phyloP scores from a whole-genome alignment of 1,140 invertebrate species.

The Pogonognathellus flavescens region DNA sequence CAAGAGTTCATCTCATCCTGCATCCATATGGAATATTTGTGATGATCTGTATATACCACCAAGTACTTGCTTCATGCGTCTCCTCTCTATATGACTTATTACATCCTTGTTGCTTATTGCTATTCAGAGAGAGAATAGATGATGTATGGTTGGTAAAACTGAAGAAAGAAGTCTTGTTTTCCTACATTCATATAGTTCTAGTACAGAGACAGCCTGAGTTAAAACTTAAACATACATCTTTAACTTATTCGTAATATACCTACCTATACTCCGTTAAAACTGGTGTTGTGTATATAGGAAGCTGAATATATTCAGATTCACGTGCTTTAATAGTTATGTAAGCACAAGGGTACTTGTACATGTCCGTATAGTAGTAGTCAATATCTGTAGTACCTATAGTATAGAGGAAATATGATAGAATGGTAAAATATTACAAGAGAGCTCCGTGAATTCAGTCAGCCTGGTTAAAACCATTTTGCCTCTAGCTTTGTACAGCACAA shows the following conservation, averaged over 20 bases:
- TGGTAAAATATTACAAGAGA: too few species aligned
- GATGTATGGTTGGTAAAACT: constrained; percentile 39
- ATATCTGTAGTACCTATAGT: neutral
- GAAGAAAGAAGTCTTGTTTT: constrained; percentile 36
- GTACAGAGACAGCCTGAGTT: neutral
- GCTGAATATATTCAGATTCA: too few species aligned
- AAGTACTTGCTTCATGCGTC: too few species aligned
- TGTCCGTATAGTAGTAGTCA: too few species aligned
- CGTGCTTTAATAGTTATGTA: neutral
- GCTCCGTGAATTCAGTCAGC: neutral
- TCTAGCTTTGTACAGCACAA: neutral
- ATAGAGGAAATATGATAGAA: neutral
- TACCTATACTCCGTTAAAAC: too few species aligned
- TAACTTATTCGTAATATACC: neutral
- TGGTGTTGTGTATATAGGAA: too few species aligned
- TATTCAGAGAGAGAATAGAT: constrained; percentile 40
- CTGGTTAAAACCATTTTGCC: neutral
- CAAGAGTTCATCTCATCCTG: constrained; percentile 13
- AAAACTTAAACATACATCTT: neutral
- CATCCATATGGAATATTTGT: neutral
- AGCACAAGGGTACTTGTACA: constrained; percentile 26
- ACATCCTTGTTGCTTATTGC: constrained; percentile 31
- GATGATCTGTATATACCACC: neutral
- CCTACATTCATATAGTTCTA: constrained; percentile 8
- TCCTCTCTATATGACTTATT: neutral